Conservation (phyloP, 2,888 invertebrate species). For the Nipponacmea schrenckii region DNA sequence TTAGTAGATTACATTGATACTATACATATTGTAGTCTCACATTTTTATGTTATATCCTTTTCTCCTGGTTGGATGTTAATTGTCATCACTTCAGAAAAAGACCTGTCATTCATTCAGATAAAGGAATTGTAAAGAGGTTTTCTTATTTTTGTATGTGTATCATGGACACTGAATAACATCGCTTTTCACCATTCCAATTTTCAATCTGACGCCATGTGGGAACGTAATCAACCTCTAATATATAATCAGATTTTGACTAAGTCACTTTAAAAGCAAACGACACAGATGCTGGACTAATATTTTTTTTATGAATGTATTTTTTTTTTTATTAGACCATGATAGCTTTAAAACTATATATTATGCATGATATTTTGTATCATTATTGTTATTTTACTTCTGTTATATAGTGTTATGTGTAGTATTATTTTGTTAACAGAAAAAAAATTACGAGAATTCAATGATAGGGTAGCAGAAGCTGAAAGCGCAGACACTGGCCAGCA, state of each 20-base stretch:
- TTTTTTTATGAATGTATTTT: background rate
- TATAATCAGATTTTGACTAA: too few relatives aligned
- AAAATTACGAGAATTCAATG: background rate
- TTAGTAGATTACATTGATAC: background rate
- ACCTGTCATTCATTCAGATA: too few relatives aligned
- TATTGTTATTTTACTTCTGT: background rate
- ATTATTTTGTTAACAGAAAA: conserved; percentile 1
- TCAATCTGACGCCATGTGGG: too few relatives aligned
- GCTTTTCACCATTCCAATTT: too few relatives aligned
- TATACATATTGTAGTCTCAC: background rate
- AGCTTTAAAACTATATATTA: background rate
- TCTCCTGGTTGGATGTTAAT: too few relatives aligned
- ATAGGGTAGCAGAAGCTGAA: background rate
- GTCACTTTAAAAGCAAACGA: too few relatives aligned
- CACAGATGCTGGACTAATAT: background rate
- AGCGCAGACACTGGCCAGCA: background rate
- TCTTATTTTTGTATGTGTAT: too few relatives aligned
- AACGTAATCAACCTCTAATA: too few relatives aligned
- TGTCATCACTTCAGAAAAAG: too few relatives aligned
- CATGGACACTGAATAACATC: too few relatives aligned
- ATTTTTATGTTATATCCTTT: too few relatives aligned
- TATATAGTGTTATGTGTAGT: background rate
- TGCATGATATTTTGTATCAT: background rate
- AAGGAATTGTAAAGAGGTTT: too few relatives aligned
- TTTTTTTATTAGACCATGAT: background rate